Base-by-base conservation (phyloP, 1,140 invertebrate genomes). In the Drosophila carrolli region DNA sequence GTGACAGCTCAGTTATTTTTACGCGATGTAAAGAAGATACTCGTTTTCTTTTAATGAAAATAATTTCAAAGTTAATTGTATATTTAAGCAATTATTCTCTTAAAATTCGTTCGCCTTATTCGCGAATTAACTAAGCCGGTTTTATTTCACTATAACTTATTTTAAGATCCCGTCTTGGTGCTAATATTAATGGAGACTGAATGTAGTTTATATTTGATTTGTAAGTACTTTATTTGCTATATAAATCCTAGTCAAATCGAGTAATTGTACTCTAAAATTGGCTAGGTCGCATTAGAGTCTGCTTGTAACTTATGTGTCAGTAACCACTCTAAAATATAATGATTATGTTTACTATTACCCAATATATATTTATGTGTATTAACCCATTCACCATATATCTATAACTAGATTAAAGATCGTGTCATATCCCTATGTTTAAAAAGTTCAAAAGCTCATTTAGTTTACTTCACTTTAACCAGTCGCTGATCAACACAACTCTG, bases 401-500 rank as follows among this genome's bases (percentile, higher is more conserved):
- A 57, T 11, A 53, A 10, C 43, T 67, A 54, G 5, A 23, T 67
- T 48, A 41, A 5, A 40, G 23, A 14, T 63, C n/a, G 14, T 23
- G 37, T 3, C 23, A 13, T 11, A 11, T 38, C 2, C 27, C 23
- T n/a, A 57, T 13, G 6, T 56, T 23, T 7, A 32, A 13, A 27
- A 7, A 3, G 9, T 16, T 5, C 41, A 23, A 23, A 23, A 23
- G 23, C 23, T 23, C 4, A 23, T 23, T 8, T 38, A 50, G 9
- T 13, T 59, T 57, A 58, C 27, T 16, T 48, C 19, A 68, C 35
- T 4, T 78, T 57, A 5, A 55, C 79, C 29, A 66, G 5, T 2
- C 19, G 46, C 65, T 83, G 55, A 44, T 51, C 44, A 7, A 35
- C 40, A 27, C 80, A 83, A 35, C 57, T 47, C n/a, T 48, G 48